These are phyloP conservation scores for Graptemys geographica DNA, from an alignment of 2,797 vertebrate species.

Conservation along the genomic window DNA sequence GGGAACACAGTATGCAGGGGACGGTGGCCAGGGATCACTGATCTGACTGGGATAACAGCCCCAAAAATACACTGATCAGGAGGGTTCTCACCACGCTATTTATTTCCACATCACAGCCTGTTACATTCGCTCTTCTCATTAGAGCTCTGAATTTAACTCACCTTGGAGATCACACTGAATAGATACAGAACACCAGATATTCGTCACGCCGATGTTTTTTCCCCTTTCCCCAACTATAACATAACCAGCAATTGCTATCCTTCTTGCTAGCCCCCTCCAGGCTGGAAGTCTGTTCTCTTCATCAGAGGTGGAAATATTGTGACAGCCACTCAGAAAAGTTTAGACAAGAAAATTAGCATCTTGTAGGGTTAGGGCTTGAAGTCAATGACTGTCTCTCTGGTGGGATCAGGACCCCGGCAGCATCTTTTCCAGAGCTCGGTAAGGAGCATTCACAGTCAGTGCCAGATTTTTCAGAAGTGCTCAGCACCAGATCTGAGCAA, in stretches of 20 bases:
- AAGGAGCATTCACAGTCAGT: not conserved
- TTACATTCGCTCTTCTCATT: not conserved
- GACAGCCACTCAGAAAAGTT: not conserved
- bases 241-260: not conserved
- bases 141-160: not conserved
- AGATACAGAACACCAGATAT: not conserved
- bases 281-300: not conserved
- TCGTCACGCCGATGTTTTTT: not conserved
- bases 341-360: not conserved
- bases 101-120: not conserved
- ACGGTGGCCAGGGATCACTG: not conserved
- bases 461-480: not conserved
- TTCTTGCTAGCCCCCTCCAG: not conserved
- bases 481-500: not conserved
- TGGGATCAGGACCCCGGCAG: not conserved
- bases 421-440: not conserved
- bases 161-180: not conserved
- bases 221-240: not conserved
- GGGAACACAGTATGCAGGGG: not conserved
- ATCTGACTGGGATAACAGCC: not conserved
- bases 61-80: not conserved
- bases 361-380: not conserved
- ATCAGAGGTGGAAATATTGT: not conserved
- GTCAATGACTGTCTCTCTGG: not conserved
- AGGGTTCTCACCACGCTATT: not conserved